Conservation (phyloP, 2,888 invertebrate genomes). For the Lepidocyrtinus sp. region DNA sequence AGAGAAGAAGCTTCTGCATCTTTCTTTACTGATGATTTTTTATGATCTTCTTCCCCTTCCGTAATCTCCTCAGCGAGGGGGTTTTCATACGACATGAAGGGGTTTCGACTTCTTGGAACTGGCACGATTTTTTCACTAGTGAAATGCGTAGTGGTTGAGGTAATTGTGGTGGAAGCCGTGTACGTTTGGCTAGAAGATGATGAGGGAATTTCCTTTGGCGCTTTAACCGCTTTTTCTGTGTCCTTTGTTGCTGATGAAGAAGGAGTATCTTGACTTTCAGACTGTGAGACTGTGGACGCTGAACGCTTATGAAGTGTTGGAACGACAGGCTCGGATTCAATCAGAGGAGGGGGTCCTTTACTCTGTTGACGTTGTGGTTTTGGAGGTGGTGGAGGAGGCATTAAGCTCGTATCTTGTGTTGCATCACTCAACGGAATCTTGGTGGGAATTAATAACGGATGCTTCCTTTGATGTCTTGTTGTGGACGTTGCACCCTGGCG, state of each 20-base stretch:
- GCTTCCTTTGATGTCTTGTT: conserved; percentile 83
- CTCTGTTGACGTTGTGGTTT: conserved; percentile 61
- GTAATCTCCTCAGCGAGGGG: conserved; percentile 46
- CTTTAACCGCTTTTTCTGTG: too few relatives aligned
- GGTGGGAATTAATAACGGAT: conserved; percentile 85
- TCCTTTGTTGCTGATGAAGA: neutral
- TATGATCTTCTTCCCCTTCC: conserved; percentile 27
- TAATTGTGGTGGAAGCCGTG: neutral
- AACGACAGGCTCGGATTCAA: neutral
- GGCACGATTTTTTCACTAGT: conserved; percentile 22
- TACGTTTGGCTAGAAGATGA: neutral
- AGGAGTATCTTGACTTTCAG: neutral
- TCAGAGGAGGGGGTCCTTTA: conserved; percentile 33
- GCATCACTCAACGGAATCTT: conserved; percentile 64
- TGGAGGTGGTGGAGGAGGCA: conserved; percentile 66
- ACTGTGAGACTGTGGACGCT: too few relatives aligned
- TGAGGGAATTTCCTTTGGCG: neutral
- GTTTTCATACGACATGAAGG: conserved; percentile 56
- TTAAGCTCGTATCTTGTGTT: conserved; percentile 30
- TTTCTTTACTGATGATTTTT: too few relatives aligned
- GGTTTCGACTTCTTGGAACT: conserved; percentile 45
- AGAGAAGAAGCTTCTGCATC: too few relatives aligned
- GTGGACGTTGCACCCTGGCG: conserved; percentile 73
- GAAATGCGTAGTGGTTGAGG: neutral
- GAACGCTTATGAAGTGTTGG: too few relatives aligned